Percentiles rank a stretch among this genome's conserved stretches.
phyloP scores from a whole-genome alignment of 2,888 invertebrate species.

The Noctua fimbriata region DNA sequence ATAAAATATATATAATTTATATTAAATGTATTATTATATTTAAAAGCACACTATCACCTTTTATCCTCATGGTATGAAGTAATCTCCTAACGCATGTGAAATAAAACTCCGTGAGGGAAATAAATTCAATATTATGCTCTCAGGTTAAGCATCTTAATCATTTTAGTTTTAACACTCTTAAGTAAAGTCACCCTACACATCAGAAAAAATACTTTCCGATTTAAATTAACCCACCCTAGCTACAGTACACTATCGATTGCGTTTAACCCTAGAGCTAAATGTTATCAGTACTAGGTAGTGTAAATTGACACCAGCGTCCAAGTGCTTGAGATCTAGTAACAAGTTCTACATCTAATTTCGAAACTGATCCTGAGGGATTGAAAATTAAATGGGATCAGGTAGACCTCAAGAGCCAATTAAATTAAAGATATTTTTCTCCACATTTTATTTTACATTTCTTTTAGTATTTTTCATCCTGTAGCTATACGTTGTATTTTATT shows the following conservation, averaged over 20 bases:
- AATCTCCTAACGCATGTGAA: background rate
- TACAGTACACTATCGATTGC: background rate
- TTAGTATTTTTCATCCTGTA: background rate
- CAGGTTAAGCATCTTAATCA: background rate
- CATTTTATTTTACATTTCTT: background rate
- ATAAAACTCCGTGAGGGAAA: background rate
- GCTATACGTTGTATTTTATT: background rate
- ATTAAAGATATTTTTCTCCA: background rate
- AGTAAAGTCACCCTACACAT: background rate
- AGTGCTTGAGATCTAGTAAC: background rate
- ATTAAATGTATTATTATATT: background rate
- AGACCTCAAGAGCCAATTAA: background rate
- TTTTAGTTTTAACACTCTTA: no score
- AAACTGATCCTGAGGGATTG: slow-evolving; percentile 1
- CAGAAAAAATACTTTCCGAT: slow-evolving; percentile 12
- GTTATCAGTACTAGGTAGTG: background rate
- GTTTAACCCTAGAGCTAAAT: background rate
- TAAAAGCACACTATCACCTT: background rate
- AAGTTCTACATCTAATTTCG: background rate
- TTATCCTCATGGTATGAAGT: background rate
- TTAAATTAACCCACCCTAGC: background rate
- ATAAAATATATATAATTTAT: no score
- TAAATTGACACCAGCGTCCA: background rate
- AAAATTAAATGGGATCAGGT: background rate
- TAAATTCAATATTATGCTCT: background rate